A percentile compares a stretch with the other conserved stretches of the same genome.
Evolutionary conservation across 2,888 invertebrate species (phyloP).

Genomic region (Uropetala carovei): DNA sequence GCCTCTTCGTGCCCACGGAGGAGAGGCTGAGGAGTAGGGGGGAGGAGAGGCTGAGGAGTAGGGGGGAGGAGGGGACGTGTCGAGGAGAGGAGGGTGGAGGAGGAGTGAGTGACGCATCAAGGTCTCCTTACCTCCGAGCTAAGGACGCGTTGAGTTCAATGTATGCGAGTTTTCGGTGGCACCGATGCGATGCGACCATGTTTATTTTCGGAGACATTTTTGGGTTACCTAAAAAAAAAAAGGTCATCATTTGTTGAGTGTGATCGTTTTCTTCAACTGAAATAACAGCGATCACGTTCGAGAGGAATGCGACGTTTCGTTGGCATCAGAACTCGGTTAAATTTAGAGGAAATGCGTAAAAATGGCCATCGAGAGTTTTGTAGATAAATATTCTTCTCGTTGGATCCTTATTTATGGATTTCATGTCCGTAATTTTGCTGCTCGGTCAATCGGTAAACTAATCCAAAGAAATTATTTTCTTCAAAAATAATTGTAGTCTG

Average conservation of each 20-base stretch:
- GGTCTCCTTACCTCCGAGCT: background rate
- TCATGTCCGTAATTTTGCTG: too few relatives aligned
- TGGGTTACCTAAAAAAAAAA: background rate
- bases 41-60: background rate
- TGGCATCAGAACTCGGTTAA: too few relatives aligned
- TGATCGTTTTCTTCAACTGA: background rate
- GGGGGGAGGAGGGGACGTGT: background rate
- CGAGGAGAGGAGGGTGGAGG: background rate
- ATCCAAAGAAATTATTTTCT: too few relatives aligned
- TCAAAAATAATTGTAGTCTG: too few relatives aligned
- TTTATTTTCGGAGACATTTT: conserved; percentile 1
- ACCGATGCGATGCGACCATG: background rate
- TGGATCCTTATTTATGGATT: too few relatives aligned
- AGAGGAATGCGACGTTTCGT: too few relatives aligned
- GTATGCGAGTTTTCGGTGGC: background rate
- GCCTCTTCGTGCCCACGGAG: background rate
- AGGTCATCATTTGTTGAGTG: background rate
- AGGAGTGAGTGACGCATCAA: background rate
- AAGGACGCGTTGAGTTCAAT: background rate
- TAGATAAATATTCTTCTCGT: too few relatives aligned
- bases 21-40: background rate
- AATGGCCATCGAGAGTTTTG: too few relatives aligned
- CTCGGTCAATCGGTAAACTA: too few relatives aligned
- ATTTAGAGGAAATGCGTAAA: too few relatives aligned
- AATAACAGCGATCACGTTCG: too few relatives aligned